Conservation (phyloP, 2,888 invertebrate genomes). For the Eupithecia exiguata region DNA sequence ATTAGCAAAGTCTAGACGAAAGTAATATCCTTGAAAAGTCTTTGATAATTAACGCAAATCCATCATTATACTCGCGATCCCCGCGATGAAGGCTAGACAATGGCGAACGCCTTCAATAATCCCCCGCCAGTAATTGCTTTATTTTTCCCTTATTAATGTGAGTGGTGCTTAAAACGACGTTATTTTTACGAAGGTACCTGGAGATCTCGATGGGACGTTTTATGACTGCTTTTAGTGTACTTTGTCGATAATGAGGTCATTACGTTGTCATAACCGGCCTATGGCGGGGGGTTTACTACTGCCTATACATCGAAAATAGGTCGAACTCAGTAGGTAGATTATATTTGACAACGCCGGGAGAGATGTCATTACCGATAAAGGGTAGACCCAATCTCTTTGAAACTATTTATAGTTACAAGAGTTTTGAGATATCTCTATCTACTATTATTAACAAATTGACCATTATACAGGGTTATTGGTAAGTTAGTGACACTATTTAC, state of each 20-base stretch:
- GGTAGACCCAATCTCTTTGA: not conserved
- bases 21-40: not conserved
- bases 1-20: not conserved
- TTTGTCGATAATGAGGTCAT: slow-evolving; percentile 21
- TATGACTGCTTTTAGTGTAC: slow-evolving; percentile 24
- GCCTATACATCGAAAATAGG: not conserved
- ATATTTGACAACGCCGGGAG: not conserved
- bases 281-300: not conserved
- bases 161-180: slow-evolving; percentile 34
- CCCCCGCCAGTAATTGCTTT: slow-evolving; percentile 29
- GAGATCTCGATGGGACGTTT: slow-evolving; percentile 25
- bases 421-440: not conserved
- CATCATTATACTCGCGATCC: not conserved
- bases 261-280: slow-evolving; percentile 7
- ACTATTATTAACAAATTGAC: no score
- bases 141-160: slow-evolving; percentile 39
- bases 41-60: not conserved
- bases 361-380: not conserved
- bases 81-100: not conserved
- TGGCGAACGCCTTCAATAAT: not conserved
- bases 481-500: no score
- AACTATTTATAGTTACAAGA: not conserved
- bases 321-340: not conserved
- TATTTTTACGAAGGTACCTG: slow-evolving; percentile 36
- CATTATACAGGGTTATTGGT: no score